Percentiles rank a stretch among this genome's conserved stretches.
phyloP scores from a whole-genome alignment of 2,888 invertebrate species.

The Silvanus unidentatus region DNA sequence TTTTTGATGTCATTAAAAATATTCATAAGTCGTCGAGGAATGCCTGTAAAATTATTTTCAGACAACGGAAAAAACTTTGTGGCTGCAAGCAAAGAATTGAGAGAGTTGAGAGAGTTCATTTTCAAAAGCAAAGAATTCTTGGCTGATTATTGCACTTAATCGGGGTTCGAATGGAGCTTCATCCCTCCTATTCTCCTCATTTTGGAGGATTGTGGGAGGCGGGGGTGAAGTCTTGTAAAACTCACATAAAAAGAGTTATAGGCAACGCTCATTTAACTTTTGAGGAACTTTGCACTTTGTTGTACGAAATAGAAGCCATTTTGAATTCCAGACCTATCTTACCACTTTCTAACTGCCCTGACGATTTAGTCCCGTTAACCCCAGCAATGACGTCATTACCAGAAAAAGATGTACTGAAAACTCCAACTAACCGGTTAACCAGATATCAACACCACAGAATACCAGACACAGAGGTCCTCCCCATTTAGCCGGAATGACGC shows the following conservation, averaged over 20 bases:
- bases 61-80: constrained; percentile 1
- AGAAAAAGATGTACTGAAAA: no score
- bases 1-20: constrained; percentile 1
- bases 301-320: not conserved
- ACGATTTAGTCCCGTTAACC: not conserved
- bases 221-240: not conserved
- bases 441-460: no score
- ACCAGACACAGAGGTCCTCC: no score
- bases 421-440: no score
- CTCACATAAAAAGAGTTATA: not conserved
- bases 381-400: not conserved
- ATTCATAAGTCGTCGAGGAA: not conserved
- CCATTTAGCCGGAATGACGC: no score
- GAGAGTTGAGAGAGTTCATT: constrained; percentile 1
- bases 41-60: not conserved
- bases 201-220: constrained; percentile 4
- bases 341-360: not conserved
- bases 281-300: not conserved
- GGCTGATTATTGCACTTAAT: not conserved
- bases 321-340: not conserved
- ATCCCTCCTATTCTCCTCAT: constrained; percentile 3
- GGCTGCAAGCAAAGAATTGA: not conserved
- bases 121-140: not conserved
- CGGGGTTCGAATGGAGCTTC: not conserved
- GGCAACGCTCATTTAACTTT: constrained; percentile 3